These are phyloP conservation scores for Pipistrellus kuhlii DNA, from an alignment of 2,797 vertebrate species.

Conservation along the genomic window DNA sequence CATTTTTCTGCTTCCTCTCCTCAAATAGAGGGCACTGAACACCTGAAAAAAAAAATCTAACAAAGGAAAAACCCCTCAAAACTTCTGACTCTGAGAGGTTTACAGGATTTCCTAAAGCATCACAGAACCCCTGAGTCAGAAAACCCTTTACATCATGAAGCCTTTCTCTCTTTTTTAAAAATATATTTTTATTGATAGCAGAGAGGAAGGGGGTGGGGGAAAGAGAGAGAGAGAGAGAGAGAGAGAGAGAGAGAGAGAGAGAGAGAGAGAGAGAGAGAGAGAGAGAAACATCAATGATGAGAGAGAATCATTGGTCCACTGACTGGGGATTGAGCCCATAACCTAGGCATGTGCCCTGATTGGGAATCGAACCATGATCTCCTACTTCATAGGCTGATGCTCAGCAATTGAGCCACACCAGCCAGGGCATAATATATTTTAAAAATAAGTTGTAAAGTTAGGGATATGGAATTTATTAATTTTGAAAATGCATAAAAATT, in stretches of 20 bases:
- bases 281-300: too few species aligned
- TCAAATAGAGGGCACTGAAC: neutral
- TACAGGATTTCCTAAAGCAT: neutral
- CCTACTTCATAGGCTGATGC: too few species aligned
- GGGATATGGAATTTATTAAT: slow-evolving; percentile 1
- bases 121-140: neutral
- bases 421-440: neutral
- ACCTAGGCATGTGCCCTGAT: too few species aligned
- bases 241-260: too few species aligned
- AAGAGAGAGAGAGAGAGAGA: too few species aligned
- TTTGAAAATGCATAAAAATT: slow-evolving; percentile 21
- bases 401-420: too few species aligned
- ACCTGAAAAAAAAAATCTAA: neutral
- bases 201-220: too few species aligned
- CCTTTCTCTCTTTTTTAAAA: neutral
- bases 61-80: neutral
- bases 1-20: neutral
- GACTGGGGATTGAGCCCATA: too few species aligned
- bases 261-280: too few species aligned
- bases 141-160: neutral
- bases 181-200: too few species aligned
- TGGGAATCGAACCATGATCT: too few species aligned
- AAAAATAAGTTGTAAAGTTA: neutral
- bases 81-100: neutral
- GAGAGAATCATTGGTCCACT: too few species aligned